Conservation (phyloP, 2,797 vertebrate species). For the Eremophila alpestris region DNA sequence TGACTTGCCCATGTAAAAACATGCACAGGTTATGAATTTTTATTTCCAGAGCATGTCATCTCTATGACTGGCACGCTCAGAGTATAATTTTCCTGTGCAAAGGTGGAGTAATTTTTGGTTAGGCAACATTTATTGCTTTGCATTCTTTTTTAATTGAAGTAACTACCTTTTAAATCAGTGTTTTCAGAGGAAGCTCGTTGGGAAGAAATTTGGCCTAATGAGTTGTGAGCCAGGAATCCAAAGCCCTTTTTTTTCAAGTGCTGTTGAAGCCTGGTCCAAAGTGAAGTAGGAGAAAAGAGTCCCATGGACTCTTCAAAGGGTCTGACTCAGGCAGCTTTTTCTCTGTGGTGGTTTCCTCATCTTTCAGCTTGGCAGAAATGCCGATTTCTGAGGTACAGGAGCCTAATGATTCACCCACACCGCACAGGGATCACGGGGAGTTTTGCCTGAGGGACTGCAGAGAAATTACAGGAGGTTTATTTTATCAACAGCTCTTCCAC, state of each 20-base stretch:
- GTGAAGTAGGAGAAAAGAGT: not conserved
- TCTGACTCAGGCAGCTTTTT: slow-evolving; percentile 9
- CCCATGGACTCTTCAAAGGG: slow-evolving; percentile 5
- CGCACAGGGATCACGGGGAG: not conserved
- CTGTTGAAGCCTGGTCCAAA: not conserved
- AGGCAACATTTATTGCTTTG: slow-evolving; percentile 30
- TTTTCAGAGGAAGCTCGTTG: not conserved
- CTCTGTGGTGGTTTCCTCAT: not conserved
- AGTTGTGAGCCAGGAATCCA: not conserved
- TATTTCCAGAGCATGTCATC: slow-evolving; percentile 1
- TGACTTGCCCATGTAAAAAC: slow-evolving; percentile 26
- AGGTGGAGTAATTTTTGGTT: slow-evolving; percentile 30
- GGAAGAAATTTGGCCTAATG: not conserved
- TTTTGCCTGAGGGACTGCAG: not conserved
- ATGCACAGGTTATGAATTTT: not conserved
- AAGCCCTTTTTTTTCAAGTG: not conserved
- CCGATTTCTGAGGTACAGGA: not conserved
- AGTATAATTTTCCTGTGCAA: slow-evolving; percentile 17
- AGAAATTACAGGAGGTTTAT: not conserved
- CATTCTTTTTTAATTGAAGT: slow-evolving; percentile 29
- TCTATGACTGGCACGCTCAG: not conserved
- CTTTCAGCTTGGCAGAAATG: not conserved
- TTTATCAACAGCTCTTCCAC: slow-evolving; percentile 1
- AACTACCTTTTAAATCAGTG: not conserved
- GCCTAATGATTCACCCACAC: slow-evolving; percentile 17